phyloP scores from a whole-genome alignment of 1,140 invertebrate species.

The Cydia fagiglandana region DNA sequence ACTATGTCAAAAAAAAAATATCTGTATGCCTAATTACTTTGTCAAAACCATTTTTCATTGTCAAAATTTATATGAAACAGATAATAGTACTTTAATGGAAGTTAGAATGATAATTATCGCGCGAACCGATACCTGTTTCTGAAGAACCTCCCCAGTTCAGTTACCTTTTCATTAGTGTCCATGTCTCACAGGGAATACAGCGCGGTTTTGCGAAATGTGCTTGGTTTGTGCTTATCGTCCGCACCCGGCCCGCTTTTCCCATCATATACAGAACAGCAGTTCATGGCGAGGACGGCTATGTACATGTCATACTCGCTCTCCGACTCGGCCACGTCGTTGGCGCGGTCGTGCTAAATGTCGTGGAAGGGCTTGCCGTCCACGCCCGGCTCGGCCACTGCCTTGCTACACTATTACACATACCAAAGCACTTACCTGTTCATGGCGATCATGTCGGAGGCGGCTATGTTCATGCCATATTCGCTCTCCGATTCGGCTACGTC shows the following conservation, averaged over 20 bases:
- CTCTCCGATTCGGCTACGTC: slow-evolving; percentile 85
- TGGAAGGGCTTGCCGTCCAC: slow-evolving; percentile 89
- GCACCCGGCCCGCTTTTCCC: slow-evolving; percentile 86
- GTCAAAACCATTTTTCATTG: too few species aligned
- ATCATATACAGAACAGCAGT: slow-evolving; percentile 49
- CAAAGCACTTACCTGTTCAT: slow-evolving; percentile 63
- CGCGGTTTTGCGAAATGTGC: too few species aligned
- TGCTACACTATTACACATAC: not conserved
- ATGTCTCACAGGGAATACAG: too few species aligned
- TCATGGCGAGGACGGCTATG: slow-evolving; percentile 91
- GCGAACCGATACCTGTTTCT: too few species aligned
- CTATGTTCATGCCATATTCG: slow-evolving; percentile 98
- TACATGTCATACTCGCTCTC: slow-evolving; percentile 97
- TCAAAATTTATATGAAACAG: too few species aligned
- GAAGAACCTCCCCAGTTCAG: too few species aligned
- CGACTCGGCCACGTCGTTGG: slow-evolving; percentile 86
- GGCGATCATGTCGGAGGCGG: slow-evolving; percentile 96
- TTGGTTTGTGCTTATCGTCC: slow-evolving; percentile 81
- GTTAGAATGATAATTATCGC: too few species aligned
- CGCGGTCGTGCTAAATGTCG: slow-evolving; percentile 83
- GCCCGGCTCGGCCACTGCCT: slow-evolving; percentile 84
- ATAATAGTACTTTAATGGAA: too few species aligned
- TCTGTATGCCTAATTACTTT: too few species aligned
- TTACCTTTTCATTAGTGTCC: too few species aligned
- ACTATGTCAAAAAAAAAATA: too few species aligned